Evolutionary conservation across 2,797 vertebrate species (phyloP), one percentile per base, ranked within the genome.

Genomic region (Cynodonichthys magdalenae): DNA sequence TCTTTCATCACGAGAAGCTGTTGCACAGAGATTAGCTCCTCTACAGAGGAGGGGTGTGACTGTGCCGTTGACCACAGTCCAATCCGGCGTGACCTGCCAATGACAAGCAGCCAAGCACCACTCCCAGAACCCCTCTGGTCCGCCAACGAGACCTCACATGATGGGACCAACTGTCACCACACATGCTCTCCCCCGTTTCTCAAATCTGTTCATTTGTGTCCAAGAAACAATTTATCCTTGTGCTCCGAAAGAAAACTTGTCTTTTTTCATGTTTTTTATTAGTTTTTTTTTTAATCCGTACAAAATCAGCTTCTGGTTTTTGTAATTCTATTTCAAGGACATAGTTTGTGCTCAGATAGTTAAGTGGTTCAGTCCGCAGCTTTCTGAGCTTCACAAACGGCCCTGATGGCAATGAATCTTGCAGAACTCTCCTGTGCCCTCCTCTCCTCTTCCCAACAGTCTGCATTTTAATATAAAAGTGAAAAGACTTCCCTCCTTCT

Each of bases 91-190:
- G 86, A 87, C 80, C 81, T 45, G 49, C 69, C 65, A 42, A 48
- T 66, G 75, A 80, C 79, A 89, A 66, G 56, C 72, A 69, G 83
- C 86, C 87, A 87, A 82, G 74, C 84, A 87, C 70, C 83, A 81
- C 63, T 61, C 76, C 82, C 79, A 81, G 77, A 80, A 75, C 72
- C 36, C 60, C 49, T 52, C 60, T 49, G 59, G 59, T 69, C 79
- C 86, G 85, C 88, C 87, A 87, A 82, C 20, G 60, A 77, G 76
- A 79, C 61, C 52, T 86, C 86, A 87, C 85, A 87, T 86, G 89
- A 88, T 68, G 74, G 63, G 81, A 89, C 87, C 88, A 91, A 91
- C 90, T 92, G 90, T 90, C 88, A 83, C 77, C 83, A 80, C 90
- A 91, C 88, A 90, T 87, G 88, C 72, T 84, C 79, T 77, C 73